Base-by-base conservation (phyloP, 2,113 vertebrate species). In the Notarius quadriscutis region DNA sequence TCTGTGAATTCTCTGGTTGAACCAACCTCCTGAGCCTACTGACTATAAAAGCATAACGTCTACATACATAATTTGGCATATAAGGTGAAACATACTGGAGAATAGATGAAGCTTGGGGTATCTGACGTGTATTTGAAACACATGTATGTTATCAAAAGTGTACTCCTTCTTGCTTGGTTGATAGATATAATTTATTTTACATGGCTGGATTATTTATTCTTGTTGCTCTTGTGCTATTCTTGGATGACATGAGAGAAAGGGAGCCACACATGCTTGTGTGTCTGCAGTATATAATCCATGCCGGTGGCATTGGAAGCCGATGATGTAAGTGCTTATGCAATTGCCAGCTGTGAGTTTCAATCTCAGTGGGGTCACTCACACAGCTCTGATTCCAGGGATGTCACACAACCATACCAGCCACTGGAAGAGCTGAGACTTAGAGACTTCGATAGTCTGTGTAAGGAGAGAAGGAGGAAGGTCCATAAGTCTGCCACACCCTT, bases 311-410 rank as follows among this genome's bases (percentile, higher is more conserved):
- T 48, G 71, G 25, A 78, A 41, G 86, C 88, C 89, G 91, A 86
- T 94, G 93, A 95, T 92, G 93, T 94, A 94, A 94, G 90, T 69
- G 53, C 86, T 95, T 94, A 92, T 91, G 90, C 91, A 95, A 94
- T 93, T 90, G 87, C 83, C 51, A 84, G 79, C 89, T 87, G 88
- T 90, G 84, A 85, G 81, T 83, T 81, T 74, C 50, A 83, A 30
- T 60, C 81, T 79, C 34, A 85, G 82, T 77, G 5, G 78, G 71
- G 41, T 74, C 65, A 72, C 12, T 2, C 9, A 25, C 15, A 14
- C 79, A 48, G 7, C 51, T 27, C 75, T 55, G 14, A 55, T 34
- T 34, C 8, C 55, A 80, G 8, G 7, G 78, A 9, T 58, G 55
- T 34, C 27, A 57, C 53, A 30, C 53, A 80, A 15, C 20, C 15